Base-by-base conservation (phyloP, 2,113 vertebrate species). In the Coregonus clupeaformis region DNA sequence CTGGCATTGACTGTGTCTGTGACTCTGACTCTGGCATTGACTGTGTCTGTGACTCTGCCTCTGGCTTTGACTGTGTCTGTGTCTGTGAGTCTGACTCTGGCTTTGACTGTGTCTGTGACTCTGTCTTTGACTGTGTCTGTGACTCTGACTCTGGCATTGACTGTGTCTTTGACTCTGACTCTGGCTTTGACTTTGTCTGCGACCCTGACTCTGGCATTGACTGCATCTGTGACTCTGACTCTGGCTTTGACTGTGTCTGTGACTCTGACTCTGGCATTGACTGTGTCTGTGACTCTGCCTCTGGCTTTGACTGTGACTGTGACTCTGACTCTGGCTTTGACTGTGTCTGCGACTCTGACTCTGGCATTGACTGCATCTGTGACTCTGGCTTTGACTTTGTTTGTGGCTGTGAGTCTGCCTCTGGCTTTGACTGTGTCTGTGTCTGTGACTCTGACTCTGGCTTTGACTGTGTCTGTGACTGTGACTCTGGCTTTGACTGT, bases 51-150 rank as follows among this genome's bases (percentile, higher is more conserved):
- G 30, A 1, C 30, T 32, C 1, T 32, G 6, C 42, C 36, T 75
- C 75, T 4, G 22, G 1, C 32, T 78, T 75, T 11, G 5, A n/a
- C 68, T 79, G 84, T 74, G 84, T 83, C 75, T 85, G 85, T 77
- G 32, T 0, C 32, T 36, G 0, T 36, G 32, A 1, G 1, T 7
- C 6, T 36, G 6, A 0, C 30, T 32, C 1, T 77, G 81, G 29
- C 71, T 86, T 27, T 89, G 74, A n/a, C 80, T 88, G 42, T 11
- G 59, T 80, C 82, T 80, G 77, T 87, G 32, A 72, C 16, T 20
- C 52, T 0, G 69, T 59, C 69, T 81, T 68, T 74, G 73, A 68
- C 30, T 59, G 65, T 57, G 70, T 9, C 55, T 79, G 64, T 70
- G 71, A 66, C 66, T 36, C 20, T 70, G 71, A 66, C 64, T 62